Evolutionary conservation across 2,888 invertebrate genomes (phyloP), one percentile per base, ranked within the genome.

Genomic region (Cheiracanthium punctorium): DNA sequence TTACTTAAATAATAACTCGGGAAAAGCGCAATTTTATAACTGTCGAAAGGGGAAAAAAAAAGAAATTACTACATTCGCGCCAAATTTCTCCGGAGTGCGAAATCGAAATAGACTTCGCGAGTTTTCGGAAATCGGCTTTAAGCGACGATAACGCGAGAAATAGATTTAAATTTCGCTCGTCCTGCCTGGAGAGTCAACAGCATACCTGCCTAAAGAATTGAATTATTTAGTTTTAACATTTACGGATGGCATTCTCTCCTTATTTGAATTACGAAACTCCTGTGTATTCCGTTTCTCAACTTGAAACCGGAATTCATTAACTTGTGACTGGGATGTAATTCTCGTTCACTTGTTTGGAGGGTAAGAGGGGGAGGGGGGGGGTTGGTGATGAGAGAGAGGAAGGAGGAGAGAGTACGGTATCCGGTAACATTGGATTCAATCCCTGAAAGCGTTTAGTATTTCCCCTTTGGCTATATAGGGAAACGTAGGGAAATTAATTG

Each of bases 371-470:
- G 12, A 5, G 12, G 37, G 12, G n/a, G n/a, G n/a, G n/a, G n/a
- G n/a, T n/a, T n/a, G n/a, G n/a, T n/a, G 58, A 24, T 17, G 58
- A 24, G 20, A 24, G 8, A n/a, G 48, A 17, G 12, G 48, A n/a
- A n/a, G 48, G 48, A 12, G 58, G 24, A 24, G 24, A 48, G 24
- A 58, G 58, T 58, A 58, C 58, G 12, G 58, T 58, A 20, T 58
- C 58, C 58, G 58, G 58, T 58, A 58, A 58, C 58, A 58, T 58
- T 58, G 58, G 58, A 58, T 24, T 58, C 58, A 58, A 58, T 58
- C 24, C 58, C 58, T 58, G 24, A 58, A 58, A 58, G 58, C 58
- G 58, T 58, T 58, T 58, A 58, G 58, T 58, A 58, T 58, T 58
- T 24, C 58, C 58, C 58, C 58, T 58, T 58, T 7, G 58, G 58